Evolutionary conservation across 2,113 vertebrate species (phyloP), one percentile per base, ranked within the genome.

Genomic region (Nymphicus hollandicus): DNA sequence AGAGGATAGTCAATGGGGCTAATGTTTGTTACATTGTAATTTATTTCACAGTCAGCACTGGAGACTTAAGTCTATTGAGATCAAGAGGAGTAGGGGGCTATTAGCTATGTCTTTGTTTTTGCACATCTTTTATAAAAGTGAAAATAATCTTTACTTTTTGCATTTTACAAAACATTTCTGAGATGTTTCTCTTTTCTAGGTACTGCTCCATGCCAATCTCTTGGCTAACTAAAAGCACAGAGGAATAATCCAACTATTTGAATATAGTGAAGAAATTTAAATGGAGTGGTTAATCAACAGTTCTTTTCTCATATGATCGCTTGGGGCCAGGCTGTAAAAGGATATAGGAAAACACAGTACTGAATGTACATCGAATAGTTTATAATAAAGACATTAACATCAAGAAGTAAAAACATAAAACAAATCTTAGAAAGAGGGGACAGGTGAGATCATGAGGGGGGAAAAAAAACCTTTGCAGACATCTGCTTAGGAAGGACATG

Each of bases 11-110:
- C 35, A 50, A 70, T 41, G 12, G 19, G 14, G 23, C 18, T 39
- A 77, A 27, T 2, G 1, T 61, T 74, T 44, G 13, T 27, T 87
- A 64, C 5, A 2, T 11, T 0, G 0, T 28, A 29, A 66, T 85
- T 66, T 46, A 39, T 58, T 64, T 11, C 80, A 44, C 68, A 93
- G 37, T 17, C 39, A 81, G 53, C 46, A 86, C 31, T 29, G 13
- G 81, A 78, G 43, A 81, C 46, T 39, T 71, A 53, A 55, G 7
- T 31, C 37, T 64, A 53, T 63, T 70, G 20, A 73, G 78, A 81
- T 71, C 46, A 91, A 74, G 77, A 78, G 47, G 37, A 74, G 28
- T 4, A 49, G 27, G 47, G 3, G 89, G 27, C 53, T 60, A 77
- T 58, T 39, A 93, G 35, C 14, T 56, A 16, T 13, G 12, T 2